phyloP scores from a whole-genome alignment of 2,113 vertebrate species.

The Eurypyga helias region DNA sequence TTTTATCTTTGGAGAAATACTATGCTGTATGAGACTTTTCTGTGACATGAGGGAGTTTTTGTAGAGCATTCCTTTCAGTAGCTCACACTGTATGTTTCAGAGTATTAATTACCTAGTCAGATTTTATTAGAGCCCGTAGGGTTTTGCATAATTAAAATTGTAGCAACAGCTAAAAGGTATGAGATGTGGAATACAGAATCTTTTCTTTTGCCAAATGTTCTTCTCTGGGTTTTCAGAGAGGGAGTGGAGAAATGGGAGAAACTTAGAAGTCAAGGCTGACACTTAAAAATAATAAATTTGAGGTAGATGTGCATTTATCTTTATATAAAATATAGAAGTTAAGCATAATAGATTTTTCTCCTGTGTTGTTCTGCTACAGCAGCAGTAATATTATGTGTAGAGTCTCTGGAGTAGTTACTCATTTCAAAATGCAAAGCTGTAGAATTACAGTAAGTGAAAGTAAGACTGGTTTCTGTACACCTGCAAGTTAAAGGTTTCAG shows the following conservation, averaged over 20 bases:
- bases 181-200: not conserved
- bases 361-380: not conserved
- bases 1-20: not conserved
- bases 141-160: constrained; percentile 41
- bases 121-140: constrained; percentile 21
- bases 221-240: not conserved
- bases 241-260: not conserved
- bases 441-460: not conserved
- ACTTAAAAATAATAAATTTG: not conserved
- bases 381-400: not conserved
- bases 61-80: not conserved
- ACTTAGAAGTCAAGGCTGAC: not conserved
- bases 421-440: not conserved
- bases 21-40: not conserved
- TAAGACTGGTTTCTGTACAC: not conserved
- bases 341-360: not conserved
- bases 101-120: constrained; percentile 44
- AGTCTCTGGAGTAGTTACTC: not conserved
- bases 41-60: not conserved
- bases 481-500: constrained; percentile 1
- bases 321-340: not conserved
- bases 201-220: not conserved
- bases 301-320: not conserved
- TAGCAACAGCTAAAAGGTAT: not conserved
- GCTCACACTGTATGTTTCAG: not conserved